Evolutionary conservation across 2,797 vertebrate genomes (phyloP), one percentile per base, ranked within the genome.

Genomic region (Prionace glauca): DNA sequence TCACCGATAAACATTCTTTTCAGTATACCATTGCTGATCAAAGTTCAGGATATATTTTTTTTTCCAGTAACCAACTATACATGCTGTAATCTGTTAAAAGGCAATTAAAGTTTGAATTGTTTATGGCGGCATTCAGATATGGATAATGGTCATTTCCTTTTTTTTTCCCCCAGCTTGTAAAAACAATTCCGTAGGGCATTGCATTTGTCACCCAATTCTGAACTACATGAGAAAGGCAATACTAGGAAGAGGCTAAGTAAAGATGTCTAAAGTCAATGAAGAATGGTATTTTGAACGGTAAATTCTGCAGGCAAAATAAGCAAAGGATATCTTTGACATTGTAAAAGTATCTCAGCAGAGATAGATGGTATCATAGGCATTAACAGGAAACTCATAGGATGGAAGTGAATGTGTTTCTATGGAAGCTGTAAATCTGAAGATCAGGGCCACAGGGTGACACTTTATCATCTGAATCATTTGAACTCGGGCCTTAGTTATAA

Each of bases 401-500:
- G 71, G 93, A 77, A 95, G 93, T 92, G 90, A 92, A 92, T 95
- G 93, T 95, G 93, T 72, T 95, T 95, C 93, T 95, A 95, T 95
- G 71, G 71, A 95, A 95, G 93, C 93, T 95, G 93, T 95, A 95
- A 95, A 95, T 95, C 93, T 95, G 93, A 95, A 95, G 93, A 95
- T 95, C 93, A 95, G 93, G 93, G 93, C 93, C 93, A 95, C 71
- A 95, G 93, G 93, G 93, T 95, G 93, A 95, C 95, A 84, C 77
- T 95, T 81, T 95, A 96, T 96, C 96, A 96, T 96, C 96, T 96
- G 95, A 96, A 96, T 96, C 95, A 96, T 95, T 96, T 97, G 96
- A 96, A 96, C 96, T 96, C 93, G 95, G 96, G 96, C 96, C 95
- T 94, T 96, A 93, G 91, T 94, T 95, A 96, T 95, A 41, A 41